phyloP scores from a whole-genome alignment of 2,888 invertebrate species.

The Pandemis heparana region DNA sequence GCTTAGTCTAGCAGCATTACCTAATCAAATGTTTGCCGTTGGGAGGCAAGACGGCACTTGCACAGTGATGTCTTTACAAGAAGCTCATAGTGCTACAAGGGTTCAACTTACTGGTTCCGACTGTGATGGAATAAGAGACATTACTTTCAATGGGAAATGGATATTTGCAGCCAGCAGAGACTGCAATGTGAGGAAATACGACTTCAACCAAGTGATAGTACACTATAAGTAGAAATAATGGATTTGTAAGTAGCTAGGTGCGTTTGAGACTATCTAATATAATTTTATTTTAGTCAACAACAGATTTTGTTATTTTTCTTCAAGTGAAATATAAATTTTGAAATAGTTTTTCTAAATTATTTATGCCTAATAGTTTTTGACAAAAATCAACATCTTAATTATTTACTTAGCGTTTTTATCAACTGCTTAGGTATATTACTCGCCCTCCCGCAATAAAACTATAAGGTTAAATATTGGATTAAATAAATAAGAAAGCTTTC shows the following conservation, averaged over 20 bases:
- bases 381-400: not conserved
- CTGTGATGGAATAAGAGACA: slow-evolving; percentile 88
- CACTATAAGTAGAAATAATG: slow-evolving; percentile 72
- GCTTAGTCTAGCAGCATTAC: slow-evolving; percentile 77
- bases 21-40: slow-evolving; percentile 81
- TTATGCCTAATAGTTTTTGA: not conserved
- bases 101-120: slow-evolving; percentile 89
- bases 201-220: slow-evolving; percentile 78
- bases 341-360: not conserved
- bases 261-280: not conserved
- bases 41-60: slow-evolving; percentile 88
- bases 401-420: not conserved
- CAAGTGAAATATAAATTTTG: not conserved
- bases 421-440: no score
- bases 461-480: no score
- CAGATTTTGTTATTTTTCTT: not conserved
- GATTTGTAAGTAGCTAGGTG: not conserved
- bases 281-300: not conserved
- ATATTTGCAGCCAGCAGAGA: slow-evolving; percentile 88
- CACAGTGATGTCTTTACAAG: slow-evolving; percentile 78
- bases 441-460: no score
- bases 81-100: slow-evolving; percentile 60
- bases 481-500: not conserved
- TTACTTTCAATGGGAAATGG: slow-evolving; percentile 85
- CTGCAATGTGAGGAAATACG: slow-evolving; percentile 87